Evolutionary conservation across 2,888 invertebrate genomes (phyloP), one percentile per base, ranked within the genome.

Genomic region (Ischnus inquisitorius): DNA sequence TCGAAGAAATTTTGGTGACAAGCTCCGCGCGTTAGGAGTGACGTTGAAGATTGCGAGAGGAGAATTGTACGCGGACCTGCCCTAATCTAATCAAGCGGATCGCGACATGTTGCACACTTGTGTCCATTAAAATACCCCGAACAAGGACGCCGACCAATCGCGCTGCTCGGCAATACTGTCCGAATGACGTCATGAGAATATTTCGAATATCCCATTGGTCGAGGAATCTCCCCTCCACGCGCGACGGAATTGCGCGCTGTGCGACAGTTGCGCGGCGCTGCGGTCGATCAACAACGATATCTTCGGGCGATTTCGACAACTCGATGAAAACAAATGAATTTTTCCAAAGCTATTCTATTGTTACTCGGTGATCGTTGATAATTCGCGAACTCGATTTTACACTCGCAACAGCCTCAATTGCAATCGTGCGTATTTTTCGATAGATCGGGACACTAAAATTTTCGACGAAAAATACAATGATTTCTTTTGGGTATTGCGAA

Each of bases 91-190:
- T 90, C 87, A 88, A 87, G 84, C 82, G 79, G 79, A 88, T 87
- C 86, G 87, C 89, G 91, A 91, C 91, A 91, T 90, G 90, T 91
- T 90, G 90, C 88, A 83, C 86, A 69, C 86, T 46, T n/a, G 22
- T 28, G 28, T 6, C 60, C 28, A 86, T 88, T 87, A 87, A 84
- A 84, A 84, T 80, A 80, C 79, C 68, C 85, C 79, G 82, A 85
- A 6, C 22, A 19, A 51, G 19, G 54, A 54, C 12, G 39, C 60
- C 51, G 79, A 51, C 79, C 84, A 84, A 77, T 84, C 60, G 51
- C 54, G 34, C 22, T n/a, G 14, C 41, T 62, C 22, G 64, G 85
- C 88, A 87, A 87, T 87, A 57, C 71, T 71, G 51, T 34, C 34
- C 14, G 79, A 83, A 72, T 85, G 86, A 86, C 86, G 89, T 88